Conservation (phyloP, 2,888 invertebrate species). For the Phortica magna region DNA sequence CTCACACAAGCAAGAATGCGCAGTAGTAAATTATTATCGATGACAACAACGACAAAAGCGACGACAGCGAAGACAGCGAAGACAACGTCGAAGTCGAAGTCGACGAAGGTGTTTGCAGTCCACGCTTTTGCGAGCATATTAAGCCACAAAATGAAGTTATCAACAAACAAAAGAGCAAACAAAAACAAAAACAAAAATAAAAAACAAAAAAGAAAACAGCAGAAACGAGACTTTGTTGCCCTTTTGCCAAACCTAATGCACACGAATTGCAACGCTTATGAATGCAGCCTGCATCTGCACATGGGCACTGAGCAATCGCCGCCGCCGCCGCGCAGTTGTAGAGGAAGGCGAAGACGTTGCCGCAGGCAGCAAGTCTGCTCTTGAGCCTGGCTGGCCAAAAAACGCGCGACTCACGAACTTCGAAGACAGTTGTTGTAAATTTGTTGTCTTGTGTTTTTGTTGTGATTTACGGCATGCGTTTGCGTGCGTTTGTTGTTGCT, state of each 20-base stretch:
- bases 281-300: background rate
- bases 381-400: slow-evolving; percentile 53
- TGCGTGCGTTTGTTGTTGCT: slow-evolving; percentile 57
- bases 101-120: slow-evolving; percentile 66
- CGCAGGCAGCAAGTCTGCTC: background rate
- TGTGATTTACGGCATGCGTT: slow-evolving; percentile 65
- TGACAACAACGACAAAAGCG: background rate
- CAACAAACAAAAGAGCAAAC: slow-evolving; percentile 37
- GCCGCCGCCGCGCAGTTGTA: background rate
- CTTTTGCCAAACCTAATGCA: slow-evolving; percentile 22
- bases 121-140: slow-evolving; percentile 72
- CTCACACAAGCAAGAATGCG: slow-evolving; percentile 2
- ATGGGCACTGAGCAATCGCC: background rate
- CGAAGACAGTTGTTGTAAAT: slow-evolving; percentile 71
- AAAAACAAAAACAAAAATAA: background rate
- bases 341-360: too few species aligned
- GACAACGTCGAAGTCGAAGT: background rate
- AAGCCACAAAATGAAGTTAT: slow-evolving; percentile 71
- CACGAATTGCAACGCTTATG: slow-evolving; percentile 21
- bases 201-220: background rate
- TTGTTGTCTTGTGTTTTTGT: slow-evolving; percentile 58
- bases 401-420: slow-evolving; percentile 53
- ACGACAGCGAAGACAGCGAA: background rate
- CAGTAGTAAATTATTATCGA: slow-evolving; percentile 30
- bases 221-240: slow-evolving; percentile 16